Conservation (phyloP, 2,797 vertebrate genomes). For the Apogon talboti region DNA sequence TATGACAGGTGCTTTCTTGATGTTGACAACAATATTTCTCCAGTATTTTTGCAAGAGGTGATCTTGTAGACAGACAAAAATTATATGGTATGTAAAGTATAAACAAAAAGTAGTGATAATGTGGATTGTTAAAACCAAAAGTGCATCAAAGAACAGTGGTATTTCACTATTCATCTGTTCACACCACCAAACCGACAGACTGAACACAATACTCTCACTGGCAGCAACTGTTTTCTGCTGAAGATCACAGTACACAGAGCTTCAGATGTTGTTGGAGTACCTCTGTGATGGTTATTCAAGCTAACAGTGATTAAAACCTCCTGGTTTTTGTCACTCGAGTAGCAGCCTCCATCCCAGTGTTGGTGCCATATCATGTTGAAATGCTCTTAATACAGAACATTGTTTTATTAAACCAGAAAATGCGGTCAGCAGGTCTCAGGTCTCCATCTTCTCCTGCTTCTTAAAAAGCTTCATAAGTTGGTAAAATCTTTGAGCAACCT, state of each 20-base stretch:
- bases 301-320: neutral
- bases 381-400: conserved; percentile 4
- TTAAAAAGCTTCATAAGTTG: conserved; percentile 97
- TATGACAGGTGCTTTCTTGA: neutral
- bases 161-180: conserved; percentile 1
- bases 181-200: neutral
- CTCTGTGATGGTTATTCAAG: neutral
- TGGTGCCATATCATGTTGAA: neutral
- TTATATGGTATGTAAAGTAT: too few relatives aligned
- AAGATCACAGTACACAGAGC: neutral
- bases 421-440: conserved; percentile 25
- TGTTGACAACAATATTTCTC: neutral
- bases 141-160: conserved; percentile 28
- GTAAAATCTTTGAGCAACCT: conserved; percentile 93
- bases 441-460: conserved; percentile 90
- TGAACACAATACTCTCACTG: conserved; percentile 1
- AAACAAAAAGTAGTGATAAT: neutral
- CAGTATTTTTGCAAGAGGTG: neutral
- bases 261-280: neutral
- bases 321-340: neutral
- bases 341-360: neutral
- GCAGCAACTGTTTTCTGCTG: neutral
- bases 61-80: too few relatives aligned
- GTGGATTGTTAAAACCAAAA: conserved; percentile 11
- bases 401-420: neutral